These are phyloP conservation scores for Poecilia latipinna DNA, from an alignment of 2,113 vertebrate species.

Conservation along the genomic window DNA sequence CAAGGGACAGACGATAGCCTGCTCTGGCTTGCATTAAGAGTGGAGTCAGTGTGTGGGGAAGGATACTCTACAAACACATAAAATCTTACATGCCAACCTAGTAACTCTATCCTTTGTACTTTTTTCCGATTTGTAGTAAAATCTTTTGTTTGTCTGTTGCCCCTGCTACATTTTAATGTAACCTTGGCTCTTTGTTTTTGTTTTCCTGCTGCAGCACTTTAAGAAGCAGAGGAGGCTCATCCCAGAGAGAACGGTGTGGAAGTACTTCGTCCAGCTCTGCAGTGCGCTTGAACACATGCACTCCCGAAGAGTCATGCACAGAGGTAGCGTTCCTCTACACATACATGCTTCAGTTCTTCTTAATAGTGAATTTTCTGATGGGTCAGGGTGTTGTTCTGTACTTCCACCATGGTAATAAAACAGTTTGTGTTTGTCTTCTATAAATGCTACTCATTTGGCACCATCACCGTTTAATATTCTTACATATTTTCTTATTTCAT, in stretches of 20 bases:
- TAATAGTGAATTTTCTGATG: neutral
- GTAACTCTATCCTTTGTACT: constrained; percentile 25
- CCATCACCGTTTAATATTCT: neutral
- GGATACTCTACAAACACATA: constrained; percentile 41
- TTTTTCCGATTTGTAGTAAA: constrained; percentile 31
- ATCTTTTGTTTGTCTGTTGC: constrained; percentile 28
- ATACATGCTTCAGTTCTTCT: constrained; percentile 4
- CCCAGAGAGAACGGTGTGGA: constrained; percentile 97
- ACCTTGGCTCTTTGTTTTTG: constrained; percentile 15
- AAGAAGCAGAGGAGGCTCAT: constrained; percentile 98
- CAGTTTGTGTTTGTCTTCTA: neutral
- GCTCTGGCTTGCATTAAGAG: constrained; percentile 73
- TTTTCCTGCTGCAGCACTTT: constrained; percentile 87
- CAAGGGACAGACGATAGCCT: constrained; percentile 43
- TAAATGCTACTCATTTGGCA: too few relatives aligned
- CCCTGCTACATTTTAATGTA: constrained; percentile 26
- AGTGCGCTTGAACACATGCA: constrained; percentile 98
- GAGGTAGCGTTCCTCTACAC: constrained; percentile 80
- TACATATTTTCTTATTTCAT: too few relatives aligned
- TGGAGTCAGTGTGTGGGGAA: constrained; percentile 46
- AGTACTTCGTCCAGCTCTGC: constrained; percentile 99
- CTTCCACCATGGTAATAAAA: neutral
- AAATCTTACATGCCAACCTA: constrained; percentile 22
- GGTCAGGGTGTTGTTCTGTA: neutral
- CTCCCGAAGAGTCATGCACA: constrained; percentile 96